These are phyloP conservation scores for Ictalurus furcatus DNA, from an alignment of 2,113 vertebrate species.

Conservation along the genomic window DNA sequence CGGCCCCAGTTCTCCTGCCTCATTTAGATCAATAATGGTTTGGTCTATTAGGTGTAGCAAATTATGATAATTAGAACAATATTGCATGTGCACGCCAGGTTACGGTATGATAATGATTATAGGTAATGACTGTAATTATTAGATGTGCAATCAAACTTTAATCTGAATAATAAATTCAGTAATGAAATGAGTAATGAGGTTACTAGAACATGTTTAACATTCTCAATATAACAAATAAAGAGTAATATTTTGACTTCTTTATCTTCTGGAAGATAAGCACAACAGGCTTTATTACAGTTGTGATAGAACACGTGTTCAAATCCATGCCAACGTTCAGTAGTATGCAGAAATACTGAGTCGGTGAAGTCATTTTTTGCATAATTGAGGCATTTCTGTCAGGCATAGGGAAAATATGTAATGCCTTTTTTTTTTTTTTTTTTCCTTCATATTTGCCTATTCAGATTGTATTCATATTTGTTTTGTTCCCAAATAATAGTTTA, in stretches of 20 bases:
- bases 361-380: background rate
- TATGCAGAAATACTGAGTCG: background rate
- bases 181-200: background rate
- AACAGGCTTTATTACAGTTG: background rate
- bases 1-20: background rate
- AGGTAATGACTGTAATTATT: constrained; percentile 23
- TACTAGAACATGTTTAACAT: background rate
- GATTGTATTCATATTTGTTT: background rate
- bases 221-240: background rate
- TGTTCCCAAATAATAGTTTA: background rate
- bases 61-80: background rate
- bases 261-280: background rate
- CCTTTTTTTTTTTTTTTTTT: background rate
- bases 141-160: background rate
- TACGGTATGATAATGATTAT: background rate
- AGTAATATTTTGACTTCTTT: background rate
- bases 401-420: background rate
- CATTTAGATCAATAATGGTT: constrained; percentile 4
- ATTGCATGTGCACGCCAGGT: background rate
- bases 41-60: constrained; percentile 1
- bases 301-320: background rate
- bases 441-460: background rate
- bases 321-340: background rate
- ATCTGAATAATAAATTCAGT: background rate
- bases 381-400: background rate